These are phyloP conservation scores for Synanthedon myopaeformis DNA, from an alignment of 2,888 invertebrate genomes.

Conservation along the genomic window DNA sequence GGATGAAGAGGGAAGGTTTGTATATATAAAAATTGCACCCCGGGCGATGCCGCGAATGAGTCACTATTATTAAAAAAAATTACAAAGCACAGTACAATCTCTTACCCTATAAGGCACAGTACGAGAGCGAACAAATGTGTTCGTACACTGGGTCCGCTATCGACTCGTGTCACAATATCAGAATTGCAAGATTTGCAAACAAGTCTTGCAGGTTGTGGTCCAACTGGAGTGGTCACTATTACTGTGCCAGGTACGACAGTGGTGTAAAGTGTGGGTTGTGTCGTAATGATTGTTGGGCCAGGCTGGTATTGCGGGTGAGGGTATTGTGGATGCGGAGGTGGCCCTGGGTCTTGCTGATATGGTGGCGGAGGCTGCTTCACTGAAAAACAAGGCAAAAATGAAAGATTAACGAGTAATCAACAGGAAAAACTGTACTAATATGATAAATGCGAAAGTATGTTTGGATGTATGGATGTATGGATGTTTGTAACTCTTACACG, in stretches of 20 bases:
- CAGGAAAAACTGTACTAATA: no score
- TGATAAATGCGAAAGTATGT: no score
- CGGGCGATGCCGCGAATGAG: no score
- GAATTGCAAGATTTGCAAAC: conserved; percentile 59
- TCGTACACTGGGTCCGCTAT: conserved; percentile 52
- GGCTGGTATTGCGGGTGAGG: not conserved
- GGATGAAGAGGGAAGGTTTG: no score
- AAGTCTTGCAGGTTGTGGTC: conserved; percentile 44
- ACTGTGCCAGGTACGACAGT: conserved; percentile 12
- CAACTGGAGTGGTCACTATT: conserved; percentile 23
- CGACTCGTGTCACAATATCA: conserved; percentile 47
- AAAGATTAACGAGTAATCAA: no score
- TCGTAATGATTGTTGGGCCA: not conserved
- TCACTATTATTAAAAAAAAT: no score
- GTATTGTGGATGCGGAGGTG: not conserved
- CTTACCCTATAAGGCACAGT: conserved; percentile 39
- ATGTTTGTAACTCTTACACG: no score
- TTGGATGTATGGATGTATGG: no score
- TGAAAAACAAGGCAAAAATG: not conserved
- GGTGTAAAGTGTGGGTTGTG: not conserved
- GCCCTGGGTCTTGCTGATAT: not conserved
- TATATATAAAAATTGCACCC: no score
- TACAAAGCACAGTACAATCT: no score
- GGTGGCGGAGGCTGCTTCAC: not conserved
- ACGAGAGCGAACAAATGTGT: conserved; percentile 67